These are phyloP conservation scores for Zelostemma sp. DNA, from an alignment of 1,140 invertebrate species.

Conservation along the genomic window DNA sequence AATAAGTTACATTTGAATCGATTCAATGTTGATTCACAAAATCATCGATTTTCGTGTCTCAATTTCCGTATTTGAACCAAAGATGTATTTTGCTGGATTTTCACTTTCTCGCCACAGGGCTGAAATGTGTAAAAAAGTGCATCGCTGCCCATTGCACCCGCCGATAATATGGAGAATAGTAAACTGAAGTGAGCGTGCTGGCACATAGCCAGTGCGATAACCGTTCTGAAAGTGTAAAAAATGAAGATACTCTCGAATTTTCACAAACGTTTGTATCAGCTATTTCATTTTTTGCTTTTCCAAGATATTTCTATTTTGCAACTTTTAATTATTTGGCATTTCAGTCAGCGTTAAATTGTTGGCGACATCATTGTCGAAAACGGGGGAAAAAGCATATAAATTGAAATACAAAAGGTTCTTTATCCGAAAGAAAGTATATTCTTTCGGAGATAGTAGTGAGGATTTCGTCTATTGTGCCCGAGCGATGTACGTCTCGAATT, in stretches of 20 bases:
- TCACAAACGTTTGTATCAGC: slow-evolving; percentile 13
- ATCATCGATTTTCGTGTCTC: slow-evolving; percentile 41
- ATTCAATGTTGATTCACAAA: too few species aligned
- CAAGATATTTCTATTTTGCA: not conserved
- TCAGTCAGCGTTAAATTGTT: too few species aligned
- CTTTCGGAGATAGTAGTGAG: not conserved
- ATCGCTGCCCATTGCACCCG: slow-evolving; percentile 28
- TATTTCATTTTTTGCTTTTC: not conserved
- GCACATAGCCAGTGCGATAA: slow-evolving; percentile 36
- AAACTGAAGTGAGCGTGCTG: slow-evolving; percentile 17
- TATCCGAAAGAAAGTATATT: too few species aligned
- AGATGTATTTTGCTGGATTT: slow-evolving; percentile 44
- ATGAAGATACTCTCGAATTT: slow-evolving; percentile 23
- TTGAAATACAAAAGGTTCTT: too few species aligned
- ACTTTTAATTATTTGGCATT: too few species aligned
- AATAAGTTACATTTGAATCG: too few species aligned
- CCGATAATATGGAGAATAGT: slow-evolving; percentile 43
- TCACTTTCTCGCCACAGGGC: slow-evolving; percentile 26
- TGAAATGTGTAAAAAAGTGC: slow-evolving; percentile 35
- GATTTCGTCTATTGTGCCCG: not conserved
- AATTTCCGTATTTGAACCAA: slow-evolving; percentile 23
- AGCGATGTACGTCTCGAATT: slow-evolving; percentile 28
- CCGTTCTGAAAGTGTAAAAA: slow-evolving; percentile 26
- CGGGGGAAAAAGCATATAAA: too few species aligned
- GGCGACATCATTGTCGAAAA: too few species aligned